Evolutionary conservation across 2,888 invertebrate species (phyloP), one percentile per base, ranked within the genome.

Genomic region (Digitonthophagus gazella): DNA sequence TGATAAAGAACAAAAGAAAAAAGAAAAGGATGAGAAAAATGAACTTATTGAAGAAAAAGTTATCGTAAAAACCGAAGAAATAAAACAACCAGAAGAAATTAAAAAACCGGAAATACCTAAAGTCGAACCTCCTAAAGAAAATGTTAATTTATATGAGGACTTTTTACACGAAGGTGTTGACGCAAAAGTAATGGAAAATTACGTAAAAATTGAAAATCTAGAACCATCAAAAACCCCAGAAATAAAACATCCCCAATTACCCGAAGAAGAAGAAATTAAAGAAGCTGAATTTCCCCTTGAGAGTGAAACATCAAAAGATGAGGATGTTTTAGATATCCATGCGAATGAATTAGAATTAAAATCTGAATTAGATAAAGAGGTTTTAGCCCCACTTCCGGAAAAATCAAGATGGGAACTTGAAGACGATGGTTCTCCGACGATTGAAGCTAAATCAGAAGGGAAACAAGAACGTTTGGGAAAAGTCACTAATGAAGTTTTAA

Each of bases 351-450:
- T 84, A 71, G 85, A 88, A 71, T 84, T 88, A 75, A 82, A 84
- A 74, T 75, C 80, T 2, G 88, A 87, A 72, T 77, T 84, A 6
- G 80, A 79, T 11, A 80, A 77, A 76, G 90, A 91, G 80, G 87
- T 91, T 80, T 80, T 92, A 66, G 92, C 91, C 14, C 90, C 89
- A 1, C 75, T 93, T 70, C 93, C 95, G 0, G 94, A 91, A 78
- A 84, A 91, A 65, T 95, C 95, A 0, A 95, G 95, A 82, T 96
- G 96, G 96, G 96, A 96, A 82, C 88, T 93, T 22, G 91, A 91
- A 57, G 92, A 91, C 66, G 84, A 83, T 70, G 84, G 84, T 56
- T 84, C 83, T 70, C 84, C 84, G 66, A 86, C 85, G 71, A 71
- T 70, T 22, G 14, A 85, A 14, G 18, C 67, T 0, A 72, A 74